These are phyloP conservation scores for Liparis tanakae DNA, from an alignment of 2,797 vertebrate species.

Conservation along the genomic window DNA sequence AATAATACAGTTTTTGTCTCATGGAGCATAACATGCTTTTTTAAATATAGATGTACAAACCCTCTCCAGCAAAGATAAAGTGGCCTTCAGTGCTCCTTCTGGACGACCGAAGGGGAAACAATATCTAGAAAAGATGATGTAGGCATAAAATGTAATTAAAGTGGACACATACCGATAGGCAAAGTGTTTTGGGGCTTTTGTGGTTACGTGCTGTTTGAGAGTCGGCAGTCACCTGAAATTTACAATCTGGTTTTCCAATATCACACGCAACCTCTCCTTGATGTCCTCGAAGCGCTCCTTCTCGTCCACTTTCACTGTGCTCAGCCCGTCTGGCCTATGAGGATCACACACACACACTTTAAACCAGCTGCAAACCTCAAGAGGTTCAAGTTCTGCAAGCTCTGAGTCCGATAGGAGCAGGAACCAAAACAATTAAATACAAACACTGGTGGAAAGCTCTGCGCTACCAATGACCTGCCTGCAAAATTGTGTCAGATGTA, in stretches of 20 bases:
- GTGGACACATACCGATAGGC: not conserved
- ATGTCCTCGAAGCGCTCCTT: constrained; percentile 99
- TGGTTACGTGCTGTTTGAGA: constrained; percentile 14
- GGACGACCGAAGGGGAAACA: constrained; percentile 99
- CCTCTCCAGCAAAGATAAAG: constrained; percentile 97
- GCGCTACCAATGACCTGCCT: constrained; percentile 30
- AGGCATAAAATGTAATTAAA: constrained; percentile 25
- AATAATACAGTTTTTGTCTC: constrained; percentile 12
- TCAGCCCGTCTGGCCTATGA: constrained; percentile 95
- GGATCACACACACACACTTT: constrained; percentile 58
- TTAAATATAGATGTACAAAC: constrained; percentile 81
- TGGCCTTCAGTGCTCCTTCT: constrained; percentile 98
- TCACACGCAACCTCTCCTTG: constrained; percentile 96
- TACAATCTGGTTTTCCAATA: constrained; percentile 98
- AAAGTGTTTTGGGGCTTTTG: constrained; percentile 3
- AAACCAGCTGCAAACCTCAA: constrained; percentile 33
- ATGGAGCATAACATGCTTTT: constrained; percentile 2
- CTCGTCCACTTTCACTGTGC: constrained; percentile 97
- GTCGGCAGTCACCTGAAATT: constrained; percentile 91
- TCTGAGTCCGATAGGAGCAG: constrained; percentile 21
- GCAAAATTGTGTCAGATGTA: constrained; percentile 41
- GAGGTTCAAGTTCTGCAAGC: constrained; percentile 38
- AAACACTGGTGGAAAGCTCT: constrained; percentile 33
- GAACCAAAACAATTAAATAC: constrained; percentile 11
- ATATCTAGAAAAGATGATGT: constrained; percentile 84